Base-by-base conservation (phyloP, 2,888 invertebrate species). In the Ornithoptera priamus region DNA sequence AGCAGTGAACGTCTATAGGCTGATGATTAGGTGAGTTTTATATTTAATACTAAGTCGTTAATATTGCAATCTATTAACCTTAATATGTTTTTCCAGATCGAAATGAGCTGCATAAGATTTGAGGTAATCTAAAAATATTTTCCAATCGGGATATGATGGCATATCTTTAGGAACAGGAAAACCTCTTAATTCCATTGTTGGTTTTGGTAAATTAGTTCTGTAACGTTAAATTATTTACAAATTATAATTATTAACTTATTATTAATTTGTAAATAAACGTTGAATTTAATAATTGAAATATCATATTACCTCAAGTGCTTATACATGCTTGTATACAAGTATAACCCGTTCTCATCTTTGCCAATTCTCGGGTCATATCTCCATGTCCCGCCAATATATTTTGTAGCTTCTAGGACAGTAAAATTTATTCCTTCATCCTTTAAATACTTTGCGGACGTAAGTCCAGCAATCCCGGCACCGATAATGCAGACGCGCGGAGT, bases 241-340 rank as follows among this genome's bases (percentile, higher is more conserved):
- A 46, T 46, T 46, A 10, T 46, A 15, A 15, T 12, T 1, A 46
- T 15, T 12, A 12, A 12, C 42, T 46, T 46, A 15, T 46, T 1
- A 15, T 15, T 15, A 1, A 15, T 46, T 46, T 46, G 15, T 15
- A 46, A 46, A 46, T 15, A 46, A 46, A 46, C 3, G 12, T 15
- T 46, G 12, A 15, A 15, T 15, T 4, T 46, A 46, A 46, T 46
- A 46, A 46, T 53, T 53, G 53, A 6, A 53, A 53, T 53, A n/a
- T 46, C 12, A 46, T 8, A 30, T 77, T 85, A 95, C 96, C 93
- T 93, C 73, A 96, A 88, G 80, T 94, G 90, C 78, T 93, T 93
- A 77, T 96, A 96, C 95, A 96, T 95, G 88, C 95, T 95, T 4
- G 95, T 94, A 78, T 94, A 94, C 18, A 95, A 81, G 0, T 94